Base-by-base conservation (phyloP, 2,797 vertebrate genomes). In the Nyctalus aviator region DNA sequence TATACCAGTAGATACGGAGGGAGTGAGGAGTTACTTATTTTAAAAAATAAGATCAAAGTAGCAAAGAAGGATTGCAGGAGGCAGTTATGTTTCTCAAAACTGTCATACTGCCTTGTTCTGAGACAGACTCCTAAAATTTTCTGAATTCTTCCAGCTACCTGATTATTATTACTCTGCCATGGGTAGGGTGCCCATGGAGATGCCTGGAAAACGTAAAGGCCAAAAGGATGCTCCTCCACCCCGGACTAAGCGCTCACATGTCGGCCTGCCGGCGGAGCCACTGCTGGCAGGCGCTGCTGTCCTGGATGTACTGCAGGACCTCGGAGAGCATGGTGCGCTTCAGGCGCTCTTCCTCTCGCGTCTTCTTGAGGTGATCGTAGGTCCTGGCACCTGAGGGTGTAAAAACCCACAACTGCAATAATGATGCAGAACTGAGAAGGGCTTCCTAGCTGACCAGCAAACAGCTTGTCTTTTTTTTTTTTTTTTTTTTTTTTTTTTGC, bases 251-350 rank as follows among this genome's bases (percentile, higher is more conserved):
- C 48, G 79, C 99, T 97, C 96, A 99, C 99, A 99, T 99, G 89
- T 99, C 99, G 3, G 99, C 99, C 97, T 99, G 99, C 87, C 99
- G 99, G 95, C 99, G 99, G 95, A 99, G 99, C 99, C 99, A 99
- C 98, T 99, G 99, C 97, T 99, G 99, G 97, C 99, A 99, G 73
- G 99, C 99, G 0, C 98, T 98, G 92, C 99, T 98, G 87, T 99
- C 99, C 96, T 99, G 99, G 98, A 99, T 99, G 97, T 99, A 99
- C 98, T 99, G 99, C 90, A 99, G 99, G 83, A 99, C 99, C 27
- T 99, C 99, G 0, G 99, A 99, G 81, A 99, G 97, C 99, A 99
- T 99, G 35, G 98, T 99, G 95, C 99, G 99, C 97, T 99, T 99
- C 91, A 99, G 98, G 12, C 99, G 98, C 90, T 99, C 99, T 8